These are phyloP conservation scores for Micronycteris hirsuta DNA, from an alignment of 2,113 vertebrate genomes.

Conservation along the genomic window DNA sequence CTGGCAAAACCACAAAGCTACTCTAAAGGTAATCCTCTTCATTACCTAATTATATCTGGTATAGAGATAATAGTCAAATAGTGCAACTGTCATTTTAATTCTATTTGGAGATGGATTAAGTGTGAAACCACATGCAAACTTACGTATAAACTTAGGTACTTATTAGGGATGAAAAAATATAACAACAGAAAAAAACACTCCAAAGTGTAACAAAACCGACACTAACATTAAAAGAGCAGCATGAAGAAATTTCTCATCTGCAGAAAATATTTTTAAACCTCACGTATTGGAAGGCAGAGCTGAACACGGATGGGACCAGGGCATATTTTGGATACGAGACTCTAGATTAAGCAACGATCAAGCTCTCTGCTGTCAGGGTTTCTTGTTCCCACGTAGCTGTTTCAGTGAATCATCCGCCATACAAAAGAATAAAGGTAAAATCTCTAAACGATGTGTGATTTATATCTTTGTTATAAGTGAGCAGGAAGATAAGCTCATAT, in stretches of 20 bases:
- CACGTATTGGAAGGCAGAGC: neutral
- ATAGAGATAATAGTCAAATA: neutral
- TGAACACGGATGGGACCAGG: neutral
- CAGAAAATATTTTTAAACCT: neutral
- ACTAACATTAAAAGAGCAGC: neutral
- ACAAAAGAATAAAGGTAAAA: conserved; percentile 4
- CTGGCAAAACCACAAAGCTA: conserved; percentile 30
- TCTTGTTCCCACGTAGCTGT: neutral
- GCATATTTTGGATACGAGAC: neutral
- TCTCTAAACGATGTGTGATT: neutral
- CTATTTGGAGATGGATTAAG: neutral
- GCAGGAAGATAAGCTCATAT: neutral
- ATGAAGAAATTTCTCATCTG: neutral
- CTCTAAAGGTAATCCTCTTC: conserved; percentile 1
- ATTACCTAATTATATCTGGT: conserved; percentile 7
- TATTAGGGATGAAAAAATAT: neutral
- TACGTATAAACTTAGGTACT: neutral
- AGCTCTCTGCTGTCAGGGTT: neutral
- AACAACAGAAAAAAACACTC: neutral
- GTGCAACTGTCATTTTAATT: conserved; percentile 3
- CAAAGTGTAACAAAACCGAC: neutral
- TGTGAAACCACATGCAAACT: conserved; percentile 2
- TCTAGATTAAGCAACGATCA: neutral
- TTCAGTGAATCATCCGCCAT: neutral
- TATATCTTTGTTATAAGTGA: neutral